A percentile compares a stretch with the other conserved stretches of the same genome.
These are phyloP conservation scores for Iguana delicatissima DNA, from an alignment of 2,797 vertebrate species.

Conservation along the genomic window DNA sequence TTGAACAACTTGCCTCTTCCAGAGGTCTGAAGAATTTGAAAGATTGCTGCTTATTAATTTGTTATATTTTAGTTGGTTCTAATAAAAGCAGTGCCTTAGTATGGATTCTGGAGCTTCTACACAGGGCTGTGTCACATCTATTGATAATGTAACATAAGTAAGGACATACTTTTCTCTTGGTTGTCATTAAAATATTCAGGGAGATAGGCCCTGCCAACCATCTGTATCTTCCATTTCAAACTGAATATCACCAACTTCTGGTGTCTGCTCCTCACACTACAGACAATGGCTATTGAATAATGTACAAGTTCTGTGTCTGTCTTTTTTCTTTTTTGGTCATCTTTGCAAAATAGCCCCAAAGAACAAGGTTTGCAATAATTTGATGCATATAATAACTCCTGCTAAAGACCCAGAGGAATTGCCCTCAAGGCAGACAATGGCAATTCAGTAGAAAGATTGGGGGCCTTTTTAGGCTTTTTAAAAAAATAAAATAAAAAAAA, in stretches of 20 bases:
- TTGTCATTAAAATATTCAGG: neutral
- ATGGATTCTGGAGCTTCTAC: neutral
- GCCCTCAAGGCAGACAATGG: slow-evolving; percentile 24
- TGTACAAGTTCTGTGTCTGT: neutral
- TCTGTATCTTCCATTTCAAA: neutral
- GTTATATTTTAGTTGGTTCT: neutral
- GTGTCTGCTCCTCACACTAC: neutral
- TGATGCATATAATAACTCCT: slow-evolving; percentile 8
- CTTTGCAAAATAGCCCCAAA: neutral
- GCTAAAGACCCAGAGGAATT: slow-evolving; percentile 25
- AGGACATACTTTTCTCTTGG: neutral
- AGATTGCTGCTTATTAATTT: neutral
- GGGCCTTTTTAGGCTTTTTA: neutral
- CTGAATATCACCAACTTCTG: neutral
- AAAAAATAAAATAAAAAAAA: neutral
- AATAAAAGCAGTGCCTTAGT: neutral
- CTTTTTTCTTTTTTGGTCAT: too few species aligned
- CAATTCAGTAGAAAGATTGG: neutral
- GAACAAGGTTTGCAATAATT: slow-evolving; percentile 15
- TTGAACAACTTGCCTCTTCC: neutral
- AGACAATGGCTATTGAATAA: neutral
- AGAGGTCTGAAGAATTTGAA: neutral
- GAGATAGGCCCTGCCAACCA: neutral
- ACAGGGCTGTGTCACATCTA: neutral
- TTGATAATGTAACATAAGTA: neutral